A percentile compares a stretch with the other conserved stretches of the same genome.
Evolutionary conservation across 2,113 vertebrate genomes (phyloP).

Genomic region (Bos taurus): DNA sequence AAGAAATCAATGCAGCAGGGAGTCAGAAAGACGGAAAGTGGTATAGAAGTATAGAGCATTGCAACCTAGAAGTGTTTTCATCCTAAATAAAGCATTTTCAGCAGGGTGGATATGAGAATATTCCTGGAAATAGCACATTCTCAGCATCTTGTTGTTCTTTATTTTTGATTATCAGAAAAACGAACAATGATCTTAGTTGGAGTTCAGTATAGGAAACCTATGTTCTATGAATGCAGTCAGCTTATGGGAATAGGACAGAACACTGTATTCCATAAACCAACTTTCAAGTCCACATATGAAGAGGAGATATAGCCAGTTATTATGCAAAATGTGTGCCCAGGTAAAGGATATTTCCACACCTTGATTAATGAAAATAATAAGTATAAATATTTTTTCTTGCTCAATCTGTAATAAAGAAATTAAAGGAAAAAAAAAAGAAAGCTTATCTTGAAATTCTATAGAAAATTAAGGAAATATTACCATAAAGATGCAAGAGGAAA

Average conservation of each 20-base stretch:
- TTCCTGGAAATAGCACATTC: conserved; percentile 7
- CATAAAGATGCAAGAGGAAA: background rate
- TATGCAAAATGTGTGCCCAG: background rate
- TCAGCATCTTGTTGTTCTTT: background rate
- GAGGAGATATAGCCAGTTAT: background rate
- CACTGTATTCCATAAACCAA: background rate
- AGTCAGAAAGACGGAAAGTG: conserved; percentile 33
- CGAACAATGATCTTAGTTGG: background rate
- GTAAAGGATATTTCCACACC: background rate
- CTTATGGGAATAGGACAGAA: background rate
- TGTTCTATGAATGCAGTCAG: background rate
- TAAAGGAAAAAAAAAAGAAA: background rate
- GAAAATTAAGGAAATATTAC: background rate
- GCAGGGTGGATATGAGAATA: background rate
- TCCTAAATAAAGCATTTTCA: conserved; percentile 46
- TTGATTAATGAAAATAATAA: background rate
- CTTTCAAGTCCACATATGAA: background rate
- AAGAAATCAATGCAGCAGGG: conserved; percentile 32
- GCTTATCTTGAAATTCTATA: background rate
- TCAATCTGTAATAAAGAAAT: background rate
- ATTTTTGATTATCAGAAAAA: conserved; percentile 14
- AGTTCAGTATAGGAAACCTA: background rate
- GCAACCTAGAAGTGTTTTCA: conserved; percentile 19
- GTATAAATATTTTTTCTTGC: background rate
- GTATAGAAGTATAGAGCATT: background rate